Evolutionary conservation across 2,113 vertebrate genomes (phyloP), one percentile per base, ranked within the genome.

Genomic region (Ophiodon elongatus): DNA sequence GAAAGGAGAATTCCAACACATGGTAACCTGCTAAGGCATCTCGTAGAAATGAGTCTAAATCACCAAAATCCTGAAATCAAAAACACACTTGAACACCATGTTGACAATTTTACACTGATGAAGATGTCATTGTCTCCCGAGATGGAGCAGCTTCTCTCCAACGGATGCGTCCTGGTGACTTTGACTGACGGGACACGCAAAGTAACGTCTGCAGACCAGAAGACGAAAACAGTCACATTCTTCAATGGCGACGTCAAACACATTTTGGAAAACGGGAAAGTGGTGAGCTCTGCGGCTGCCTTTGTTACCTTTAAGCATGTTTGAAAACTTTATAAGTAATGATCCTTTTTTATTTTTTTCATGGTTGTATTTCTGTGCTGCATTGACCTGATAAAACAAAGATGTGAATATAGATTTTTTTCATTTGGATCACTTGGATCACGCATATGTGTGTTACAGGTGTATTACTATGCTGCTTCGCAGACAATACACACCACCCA

Each of bases 161-260:
- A 94, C 0, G 89, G 94, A 14, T 2, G 29, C 8, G 33, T 50
- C 29, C 71, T 93, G 47, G 59, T 93, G 59, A 87, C 83, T 63
- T 94, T 94, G 68, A 4, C 1, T 0, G 78, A 94, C 3, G 89
- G 93, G 69, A 94, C 94, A 1, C 88, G 82, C 88, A 96, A 95
- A 73, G 94, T 95, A 66, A 84, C 92, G 3, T 88, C 91, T 3
- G 66, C 89, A 0, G 94, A 96, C 68, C 86, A 82, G 73, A 94
- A 87, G 56, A 91, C 85, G 2, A 90, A 86, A 5, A 74, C 52
- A 0, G 86, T 96, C 37, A 87, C 72, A 0, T 95, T 96, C 85
- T 91, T 90, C 57, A 96, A 96, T 2, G 94, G 95, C 19, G 95
- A 96, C 25, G 4, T 96, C 82, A 96, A 95, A 84, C 93, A 91